Evolutionary conservation across 92 coral and sea anemone genomes (phyloP), one percentile per base, ranked within the genome.

Genomic region (Actinostola sp.): DNA sequence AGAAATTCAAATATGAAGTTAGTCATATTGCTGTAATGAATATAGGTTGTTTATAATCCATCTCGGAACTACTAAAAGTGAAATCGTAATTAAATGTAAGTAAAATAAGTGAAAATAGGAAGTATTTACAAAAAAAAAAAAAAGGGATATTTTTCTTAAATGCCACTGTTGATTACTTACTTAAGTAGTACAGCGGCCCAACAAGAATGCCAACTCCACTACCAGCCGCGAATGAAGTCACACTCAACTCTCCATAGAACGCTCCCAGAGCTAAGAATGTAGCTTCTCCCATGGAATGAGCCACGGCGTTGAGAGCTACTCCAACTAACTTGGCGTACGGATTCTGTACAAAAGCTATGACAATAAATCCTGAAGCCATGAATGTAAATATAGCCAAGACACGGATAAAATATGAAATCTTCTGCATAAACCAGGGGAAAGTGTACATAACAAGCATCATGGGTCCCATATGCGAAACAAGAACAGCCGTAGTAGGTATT

Each of bases 341-440:
- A 32, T 73, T 87, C 9, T 88, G 77, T 27, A 84, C 88, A 25
- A 82, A 70, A 25, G 78, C 73, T 23, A 90, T 67, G 10, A 90
- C 59, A 9, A 87, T 3, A 7, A 86, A 59, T 2, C 97, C 97
- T n/a, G 64, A 30, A 19, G 90, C 82, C 97, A 90, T 90, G 44
- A 86, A 82, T 32, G 32, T 59, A 63, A 90, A 84, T 54, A 90
- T 79, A 11, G 82, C 82, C 51, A 88, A 14, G n/a, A 88, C 80
- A 1, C 92, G 88, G 61, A 75, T 60, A 27, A 83, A 81, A 67
- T 90, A 90, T 1, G 97, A 75, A 6, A 90, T 65, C 48, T 74
- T 85, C 53, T 90, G 92, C 88, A 90, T 88, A 33, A 63, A 88
- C 97, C 97, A 90, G 3, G 97, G 97, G 13, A 84, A 38, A 33